Conservation (phyloP, 2,113 vertebrate species). For the Gambusia affinis region DNA sequence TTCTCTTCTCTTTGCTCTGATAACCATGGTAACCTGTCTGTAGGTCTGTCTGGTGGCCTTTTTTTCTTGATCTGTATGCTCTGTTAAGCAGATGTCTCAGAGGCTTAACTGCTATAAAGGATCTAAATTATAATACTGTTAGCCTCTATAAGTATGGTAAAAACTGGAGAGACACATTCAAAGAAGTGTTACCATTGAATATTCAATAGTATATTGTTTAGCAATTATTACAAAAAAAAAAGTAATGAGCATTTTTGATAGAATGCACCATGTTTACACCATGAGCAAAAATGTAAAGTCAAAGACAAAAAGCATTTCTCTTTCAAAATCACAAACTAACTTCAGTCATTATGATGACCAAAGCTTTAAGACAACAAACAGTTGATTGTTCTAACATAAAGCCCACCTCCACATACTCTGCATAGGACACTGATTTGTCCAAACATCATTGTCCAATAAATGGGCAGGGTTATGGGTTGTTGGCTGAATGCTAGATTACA, state of each 20-base stretch:
- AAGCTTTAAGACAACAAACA: no score
- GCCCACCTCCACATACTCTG: background rate
- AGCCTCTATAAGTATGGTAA: slow-evolving; percentile 8
- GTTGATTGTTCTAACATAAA: background rate
- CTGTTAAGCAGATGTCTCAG: slow-evolving; percentile 67
- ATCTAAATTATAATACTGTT: slow-evolving; percentile 48
- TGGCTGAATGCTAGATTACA: background rate
- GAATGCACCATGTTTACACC: background rate
- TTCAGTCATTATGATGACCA: no score
- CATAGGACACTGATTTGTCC: background rate
- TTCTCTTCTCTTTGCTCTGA: slow-evolving; percentile 67
- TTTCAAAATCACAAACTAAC: background rate
- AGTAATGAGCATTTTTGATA: background rate
- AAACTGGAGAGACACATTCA: background rate
- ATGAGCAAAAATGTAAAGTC: background rate
- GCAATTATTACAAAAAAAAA: background rate
- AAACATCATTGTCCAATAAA: background rate
- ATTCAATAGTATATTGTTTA: no score
- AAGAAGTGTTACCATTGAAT: background rate
- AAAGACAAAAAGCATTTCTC: background rate
- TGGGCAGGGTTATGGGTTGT: no score
- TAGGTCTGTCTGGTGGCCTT: slow-evolving; percentile 42
- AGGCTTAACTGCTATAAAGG: slow-evolving; percentile 46
- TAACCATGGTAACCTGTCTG: slow-evolving; percentile 64
- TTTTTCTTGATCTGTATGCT: slow-evolving; percentile 46